Evolutionary conservation across 2,113 vertebrate genomes (phyloP).

Genomic region (Psophia crepitans): DNA sequence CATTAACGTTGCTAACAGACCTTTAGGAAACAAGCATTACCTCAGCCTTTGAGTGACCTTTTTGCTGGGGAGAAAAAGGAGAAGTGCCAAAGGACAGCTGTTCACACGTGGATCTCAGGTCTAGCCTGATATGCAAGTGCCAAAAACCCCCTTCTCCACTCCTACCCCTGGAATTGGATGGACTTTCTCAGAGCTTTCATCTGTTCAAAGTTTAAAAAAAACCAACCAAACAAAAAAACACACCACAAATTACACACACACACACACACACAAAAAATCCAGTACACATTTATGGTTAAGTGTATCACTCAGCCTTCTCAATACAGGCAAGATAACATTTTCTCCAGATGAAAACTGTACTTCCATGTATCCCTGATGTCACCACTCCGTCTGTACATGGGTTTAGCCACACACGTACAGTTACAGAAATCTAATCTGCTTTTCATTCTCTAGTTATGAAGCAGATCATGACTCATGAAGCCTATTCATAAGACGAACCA

Average conservation of each 20-base stretch:
- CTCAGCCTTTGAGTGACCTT: not conserved
- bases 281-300: not conserved
- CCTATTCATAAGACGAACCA: not conserved
- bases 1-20: not conserved
- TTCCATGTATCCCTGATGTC: not conserved
- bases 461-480: not conserved
- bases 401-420: not conserved
- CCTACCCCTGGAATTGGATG: fast-evolving
- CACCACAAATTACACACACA: too few relatives aligned
- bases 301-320: not conserved
- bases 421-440: not conserved
- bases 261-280: too few relatives aligned
- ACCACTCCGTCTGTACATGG: not conserved
- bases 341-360: not conserved
- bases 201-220: not conserved
- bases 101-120: not conserved
- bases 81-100: not conserved
- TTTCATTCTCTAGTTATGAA: not conserved
- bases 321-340: not conserved
- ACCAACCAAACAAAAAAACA: too few relatives aligned
- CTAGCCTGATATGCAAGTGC: not conserved
- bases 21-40: not conserved
- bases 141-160: not conserved
- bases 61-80: not conserved
- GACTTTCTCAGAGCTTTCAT: not conserved